Evolutionary conservation across 2,888 invertebrate species (phyloP).

Genomic region (Microctonus brassicae): DNA sequence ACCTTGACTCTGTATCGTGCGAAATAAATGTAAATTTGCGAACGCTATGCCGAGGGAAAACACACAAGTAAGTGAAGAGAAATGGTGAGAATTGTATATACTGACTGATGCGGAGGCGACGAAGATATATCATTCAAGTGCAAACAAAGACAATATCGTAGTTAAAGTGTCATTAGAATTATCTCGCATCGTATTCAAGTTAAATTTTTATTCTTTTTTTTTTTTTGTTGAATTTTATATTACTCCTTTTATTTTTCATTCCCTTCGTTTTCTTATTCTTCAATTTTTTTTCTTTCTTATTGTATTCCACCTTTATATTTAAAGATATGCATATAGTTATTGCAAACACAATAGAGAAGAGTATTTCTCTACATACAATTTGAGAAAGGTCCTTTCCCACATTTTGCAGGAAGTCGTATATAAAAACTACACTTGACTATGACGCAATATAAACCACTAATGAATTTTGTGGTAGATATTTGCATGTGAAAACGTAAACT

Average conservation of each 20-base stretch:
- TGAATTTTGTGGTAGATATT: conserved; percentile 24
- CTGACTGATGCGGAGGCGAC: conserved; percentile 22
- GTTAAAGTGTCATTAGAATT: conserved; percentile 27
- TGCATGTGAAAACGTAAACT: conserved; percentile 18
- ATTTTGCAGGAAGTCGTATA: neutral
- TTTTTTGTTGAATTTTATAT: too few relatives aligned
- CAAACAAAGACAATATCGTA: conserved; percentile 30
- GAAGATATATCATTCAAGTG: conserved; percentile 28
- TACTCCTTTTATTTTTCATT: neutral
- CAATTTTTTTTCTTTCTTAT: neutral
- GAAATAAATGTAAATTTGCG: conserved; percentile 49
- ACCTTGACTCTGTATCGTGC: conserved; percentile 45
- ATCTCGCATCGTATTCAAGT: conserved; percentile 10
- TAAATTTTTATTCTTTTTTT: neutral
- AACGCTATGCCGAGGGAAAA: conserved; percentile 37
- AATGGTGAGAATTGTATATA: conserved; percentile 20
- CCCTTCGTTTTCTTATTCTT: neutral
- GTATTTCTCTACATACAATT: neutral
- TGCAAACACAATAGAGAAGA: neutral
- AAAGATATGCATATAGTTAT: neutral
- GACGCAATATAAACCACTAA: conserved; percentile 2
- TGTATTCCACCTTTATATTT: neutral
- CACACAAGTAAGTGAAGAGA: conserved; percentile 9
- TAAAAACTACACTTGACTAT: neutral
- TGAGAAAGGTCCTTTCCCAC: neutral